Evolutionary conservation across 2,113 vertebrate species (phyloP).

Genomic region (Sardina pilchardus): DNA sequence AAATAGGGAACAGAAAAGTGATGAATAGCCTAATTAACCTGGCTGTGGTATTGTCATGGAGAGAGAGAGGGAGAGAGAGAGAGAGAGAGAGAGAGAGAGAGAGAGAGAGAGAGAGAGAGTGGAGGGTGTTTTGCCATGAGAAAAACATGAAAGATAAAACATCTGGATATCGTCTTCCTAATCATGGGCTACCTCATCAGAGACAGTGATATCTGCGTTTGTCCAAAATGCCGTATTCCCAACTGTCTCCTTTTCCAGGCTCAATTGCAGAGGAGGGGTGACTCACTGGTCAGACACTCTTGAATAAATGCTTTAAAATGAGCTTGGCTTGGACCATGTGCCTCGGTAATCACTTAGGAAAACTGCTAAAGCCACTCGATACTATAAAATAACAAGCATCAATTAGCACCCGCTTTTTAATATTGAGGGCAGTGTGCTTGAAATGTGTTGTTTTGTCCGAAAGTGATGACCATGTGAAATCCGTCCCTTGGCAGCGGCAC

Average conservation of each 20-base stretch:
- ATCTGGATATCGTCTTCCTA: background rate
- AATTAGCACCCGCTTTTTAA: background rate
- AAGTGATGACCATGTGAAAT: background rate
- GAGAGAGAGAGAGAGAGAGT: background rate
- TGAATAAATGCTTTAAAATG: background rate
- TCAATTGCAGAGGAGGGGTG: background rate
- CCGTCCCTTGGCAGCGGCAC: too few species aligned
- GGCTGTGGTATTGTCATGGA: background rate
- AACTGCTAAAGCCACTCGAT: background rate
- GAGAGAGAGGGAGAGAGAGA: background rate
- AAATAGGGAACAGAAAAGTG: background rate
- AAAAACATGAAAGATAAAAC: too few species aligned
- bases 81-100: background rate
- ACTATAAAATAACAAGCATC: background rate
- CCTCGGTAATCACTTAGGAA: background rate
- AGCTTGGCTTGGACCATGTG: too few species aligned
- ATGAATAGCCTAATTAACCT: background rate
- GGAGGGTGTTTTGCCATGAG: too few species aligned
- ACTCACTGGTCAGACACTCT: background rate
- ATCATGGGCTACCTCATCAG: background rate
- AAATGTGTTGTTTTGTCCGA: background rate
- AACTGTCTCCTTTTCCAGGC: background rate
- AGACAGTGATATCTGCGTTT: background rate
- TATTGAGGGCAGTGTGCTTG: background rate
- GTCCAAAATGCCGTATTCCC: background rate